A percentile compares a stretch with the other conserved stretches of the same genome.
Conservation (phyloP, 2,888 invertebrate genomes). For the Mayetiola destructor region DNA sequence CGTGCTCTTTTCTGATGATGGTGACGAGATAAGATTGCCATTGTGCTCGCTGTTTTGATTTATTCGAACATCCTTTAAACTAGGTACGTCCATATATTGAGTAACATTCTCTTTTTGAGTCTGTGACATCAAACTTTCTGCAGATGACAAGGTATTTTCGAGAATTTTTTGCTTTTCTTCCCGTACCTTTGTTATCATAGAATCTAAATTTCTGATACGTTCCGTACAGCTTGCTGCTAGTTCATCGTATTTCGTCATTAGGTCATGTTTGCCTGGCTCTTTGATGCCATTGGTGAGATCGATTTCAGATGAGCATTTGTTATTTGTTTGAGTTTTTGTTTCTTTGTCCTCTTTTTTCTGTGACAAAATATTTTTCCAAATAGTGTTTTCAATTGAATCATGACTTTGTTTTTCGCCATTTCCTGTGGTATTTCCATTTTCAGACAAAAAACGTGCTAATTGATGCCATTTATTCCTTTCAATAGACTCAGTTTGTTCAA, state of each 20-base stretch:
- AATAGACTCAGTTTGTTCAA: neutral
- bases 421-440: slow-evolving; percentile 20
- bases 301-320: neutral
- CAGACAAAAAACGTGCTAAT: slow-evolving; percentile 27
- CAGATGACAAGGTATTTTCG: slow-evolving; percentile 32
- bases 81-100: slow-evolving; percentile 31
- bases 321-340: neutral
- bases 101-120: slow-evolving; percentile 27
- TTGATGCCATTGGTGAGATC: neutral
- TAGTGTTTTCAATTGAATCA: neutral
- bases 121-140: slow-evolving; percentile 24
- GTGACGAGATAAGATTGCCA: slow-evolving; percentile 1
- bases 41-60: slow-evolving; percentile 15
- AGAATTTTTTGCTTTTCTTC: slow-evolving; percentile 39
- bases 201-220: slow-evolving; percentile 41
- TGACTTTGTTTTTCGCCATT: neutral
- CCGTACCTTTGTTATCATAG: slow-evolving; percentile 43
- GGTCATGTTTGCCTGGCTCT: neutral
- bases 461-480: slow-evolving; percentile 16
- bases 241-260: slow-evolving; percentile 35
- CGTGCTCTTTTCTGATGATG: slow-evolving; percentile 2
- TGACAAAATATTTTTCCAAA: neutral
- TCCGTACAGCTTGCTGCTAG: slow-evolving; percentile 41
- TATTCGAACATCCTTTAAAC: slow-evolving; percentile 11
- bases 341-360: neutral